Evolutionary conservation across 1,140 invertebrate species (phyloP), one percentile per base, ranked within the genome.

Genomic region (Diprion similis): DNA sequence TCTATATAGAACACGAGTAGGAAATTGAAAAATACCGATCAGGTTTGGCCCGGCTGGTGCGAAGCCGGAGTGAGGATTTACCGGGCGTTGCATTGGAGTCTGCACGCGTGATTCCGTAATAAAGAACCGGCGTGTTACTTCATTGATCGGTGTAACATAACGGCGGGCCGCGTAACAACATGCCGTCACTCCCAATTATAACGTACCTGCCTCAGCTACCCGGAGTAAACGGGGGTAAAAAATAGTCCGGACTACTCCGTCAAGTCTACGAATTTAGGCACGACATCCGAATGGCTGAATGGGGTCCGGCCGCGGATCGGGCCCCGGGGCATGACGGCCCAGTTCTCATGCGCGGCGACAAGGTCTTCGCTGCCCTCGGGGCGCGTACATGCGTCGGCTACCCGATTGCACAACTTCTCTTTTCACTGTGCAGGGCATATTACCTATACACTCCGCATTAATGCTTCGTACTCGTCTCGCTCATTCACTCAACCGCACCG

Each of bases 301-400:
- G 59, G 47, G 19, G 48, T 46, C 59, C 59, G 10, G 73, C 68
- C 37, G 24, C 46, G 51, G 51, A 59, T 59, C 47, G 71, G 77
- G 73, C 76, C 77, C 76, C 51, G n/a, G 51, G 73, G 73, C 71
- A 59, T 59, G 51, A 71, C 84, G 85, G 85, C 84, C 86, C 84
- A 87, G 85, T 87, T 87, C 85, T 87, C 85, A 87, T 86, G 82
- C 81, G 81, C 79, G 80, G 75, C 77, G 76, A 77, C 85, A 86
- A 86, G 85, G 85, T 86, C 84, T 85, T 79, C 76, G 70, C 46
- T 78, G 81, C 85, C 83, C 71, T 78, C 67, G 48, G 37, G 67
- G 8, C 67, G 59, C 72, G 68, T 51, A 46, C 48, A 59, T 59
- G 67, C 72, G 19, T 59, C 11, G 18, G 46, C 47, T 51, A 17